A percentile compares a stretch with the other conserved stretches of the same genome.
These are phyloP conservation scores for Tragelaphus eurycerus DNA, from an alignment of 2,797 vertebrate genomes.

Conservation along the genomic window DNA sequence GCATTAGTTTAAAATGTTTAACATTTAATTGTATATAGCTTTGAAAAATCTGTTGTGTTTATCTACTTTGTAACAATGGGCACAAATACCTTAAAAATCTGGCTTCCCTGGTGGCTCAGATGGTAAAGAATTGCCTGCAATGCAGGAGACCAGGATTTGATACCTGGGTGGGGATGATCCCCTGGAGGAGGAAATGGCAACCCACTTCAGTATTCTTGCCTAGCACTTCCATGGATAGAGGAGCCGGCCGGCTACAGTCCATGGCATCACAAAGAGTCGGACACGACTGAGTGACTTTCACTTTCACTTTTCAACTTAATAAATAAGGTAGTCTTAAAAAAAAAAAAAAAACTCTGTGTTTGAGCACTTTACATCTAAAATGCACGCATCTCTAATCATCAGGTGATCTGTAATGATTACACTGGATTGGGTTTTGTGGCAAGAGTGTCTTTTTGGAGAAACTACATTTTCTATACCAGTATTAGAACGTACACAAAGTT, in stretches of 20 bases:
- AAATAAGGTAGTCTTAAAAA: neutral
- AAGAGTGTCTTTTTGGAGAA: neutral
- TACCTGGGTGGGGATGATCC: neutral
- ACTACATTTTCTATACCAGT: neutral
- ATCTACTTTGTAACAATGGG: neutral
- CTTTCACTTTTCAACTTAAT: neutral
- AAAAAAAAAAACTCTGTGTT: neutral
- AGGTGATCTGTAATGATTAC: neutral
- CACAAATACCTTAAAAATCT: neutral
- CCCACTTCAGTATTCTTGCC: neutral
- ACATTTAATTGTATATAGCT: neutral
- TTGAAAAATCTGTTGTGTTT: neutral
- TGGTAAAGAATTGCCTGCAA: neutral
- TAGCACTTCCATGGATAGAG: neutral
- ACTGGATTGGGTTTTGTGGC: neutral
- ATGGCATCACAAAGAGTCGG: neutral
- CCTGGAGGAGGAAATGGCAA: neutral
- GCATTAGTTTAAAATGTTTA: neutral
- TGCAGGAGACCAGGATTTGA: neutral
- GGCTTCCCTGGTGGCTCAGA: neutral
- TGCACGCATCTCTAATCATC: neutral
- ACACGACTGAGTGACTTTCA: neutral
- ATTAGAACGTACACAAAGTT: neutral
- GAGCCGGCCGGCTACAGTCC: neutral
- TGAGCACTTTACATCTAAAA: neutral